Base-by-base conservation (phyloP, 1,140 invertebrate species). In the Temnothorax longispinosus region DNA sequence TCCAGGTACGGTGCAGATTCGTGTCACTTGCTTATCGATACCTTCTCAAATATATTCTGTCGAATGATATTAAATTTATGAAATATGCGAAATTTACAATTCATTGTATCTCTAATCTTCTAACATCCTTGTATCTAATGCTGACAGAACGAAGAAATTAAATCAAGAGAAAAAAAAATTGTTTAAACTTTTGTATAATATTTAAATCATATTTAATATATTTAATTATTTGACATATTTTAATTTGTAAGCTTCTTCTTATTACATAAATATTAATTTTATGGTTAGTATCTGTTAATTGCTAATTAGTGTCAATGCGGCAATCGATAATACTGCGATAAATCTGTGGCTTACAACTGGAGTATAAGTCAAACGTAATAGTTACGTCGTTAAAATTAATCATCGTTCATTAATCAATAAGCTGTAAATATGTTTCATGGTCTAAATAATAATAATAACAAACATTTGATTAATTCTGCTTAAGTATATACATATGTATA, bases 11-110 rank as follows among this genome's bases (percentile, higher is more conserved):
- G 80, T 77, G 71, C 76, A 77, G 76, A 56, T 87, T 50, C 52
- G 89, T 86, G 90, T 90, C 88, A 87, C 87, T 85, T 85, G 74
- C 90, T 91, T 91, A 89, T 91, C 91, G 88, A 91, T 91, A 91
- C 65, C 80, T 87, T 74, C 64, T 67, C 62, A 75, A 47, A 69
- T 71, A 82, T 82, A 82, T 82, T 86, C 52, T 82, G 56, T 84
- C 54, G 21, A 72, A 82, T 71, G 67, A 82, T 86, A 81, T 86
- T 81, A 86, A 82, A 69, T 82, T 82, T 74, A 75, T 75, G 6
- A 75, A 38, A 75, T 60, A 74, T 72, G 27, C 27, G 8, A 58
- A 60, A 74, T 72, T 56, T 72, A 74, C 18, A 27, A 56, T 54
- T 67, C n/a, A n/a, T 67, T 84, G 65, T 38, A 65, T 78, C 35